A percentile compares a stretch with the other conserved stretches of the same genome.
phyloP scores from a whole-genome alignment of 2,113 vertebrate species.

The Trichechus manatus region DNA sequence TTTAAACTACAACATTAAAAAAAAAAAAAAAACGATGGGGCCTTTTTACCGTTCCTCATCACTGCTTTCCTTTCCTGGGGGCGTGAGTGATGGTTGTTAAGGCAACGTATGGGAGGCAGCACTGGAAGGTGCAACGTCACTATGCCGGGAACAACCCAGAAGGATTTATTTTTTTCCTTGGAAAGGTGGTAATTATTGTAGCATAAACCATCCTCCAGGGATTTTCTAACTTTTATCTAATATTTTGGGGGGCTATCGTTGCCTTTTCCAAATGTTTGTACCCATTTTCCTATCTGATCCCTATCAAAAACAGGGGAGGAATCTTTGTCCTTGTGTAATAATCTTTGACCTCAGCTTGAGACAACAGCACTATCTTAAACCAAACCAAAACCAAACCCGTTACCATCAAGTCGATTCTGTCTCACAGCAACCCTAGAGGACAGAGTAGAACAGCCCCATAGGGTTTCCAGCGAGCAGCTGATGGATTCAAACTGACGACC shows the following conservation, averaged over 20 bases:
- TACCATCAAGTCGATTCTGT: background rate
- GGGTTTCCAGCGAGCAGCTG: background rate
- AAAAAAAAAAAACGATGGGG: background rate
- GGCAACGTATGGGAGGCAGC: rapidly evolving
- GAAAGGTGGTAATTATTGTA: background rate
- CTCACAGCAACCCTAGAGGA: background rate
- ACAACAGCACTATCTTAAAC: background rate
- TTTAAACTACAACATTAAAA: too few relatives aligned
- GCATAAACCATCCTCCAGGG: rapidly evolving
- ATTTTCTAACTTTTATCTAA: background rate
- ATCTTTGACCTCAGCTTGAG: background rate
- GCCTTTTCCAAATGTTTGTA: background rate
- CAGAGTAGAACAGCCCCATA: too few relatives aligned
- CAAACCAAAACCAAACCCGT: too few relatives aligned
- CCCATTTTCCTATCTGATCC: background rate
- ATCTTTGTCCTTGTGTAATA: background rate
- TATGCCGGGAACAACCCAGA: too few relatives aligned
- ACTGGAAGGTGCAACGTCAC: rapidly evolving
- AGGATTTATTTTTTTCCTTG: background rate
- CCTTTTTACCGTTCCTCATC: background rate
- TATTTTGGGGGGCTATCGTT: background rate
- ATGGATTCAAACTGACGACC: too few relatives aligned
- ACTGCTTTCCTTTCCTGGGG: background rate
- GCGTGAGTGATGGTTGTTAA: background rate
- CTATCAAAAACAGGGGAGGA: background rate